These are phyloP conservation scores for Vidua chalybeata DNA, from an alignment of 2,113 vertebrate species.

Conservation along the genomic window DNA sequence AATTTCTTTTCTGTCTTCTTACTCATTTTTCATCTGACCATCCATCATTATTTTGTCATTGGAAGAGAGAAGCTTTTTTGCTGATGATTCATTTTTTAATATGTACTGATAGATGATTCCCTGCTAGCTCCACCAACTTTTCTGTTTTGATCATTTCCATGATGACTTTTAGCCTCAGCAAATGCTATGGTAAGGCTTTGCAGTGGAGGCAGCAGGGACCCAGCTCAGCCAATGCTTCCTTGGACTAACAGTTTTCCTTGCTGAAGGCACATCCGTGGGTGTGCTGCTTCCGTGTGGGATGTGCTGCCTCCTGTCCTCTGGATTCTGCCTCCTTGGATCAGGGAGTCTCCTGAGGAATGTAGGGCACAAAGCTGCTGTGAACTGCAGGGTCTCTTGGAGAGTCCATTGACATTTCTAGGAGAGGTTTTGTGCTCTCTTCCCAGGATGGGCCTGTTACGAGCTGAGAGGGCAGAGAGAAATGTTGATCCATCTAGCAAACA, in stretches of 20 bases:
- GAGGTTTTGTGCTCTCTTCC: not conserved
- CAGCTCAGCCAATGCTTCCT: not conserved
- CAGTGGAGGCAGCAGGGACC: not conserved
- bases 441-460: not conserved
- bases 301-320: not conserved
- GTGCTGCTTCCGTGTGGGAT: rapidly evolving
- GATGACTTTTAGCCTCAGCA: not conserved
- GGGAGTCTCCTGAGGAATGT: not conserved
- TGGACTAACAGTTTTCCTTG: not conserved
- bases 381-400: not conserved
- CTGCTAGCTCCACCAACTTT: not conserved
- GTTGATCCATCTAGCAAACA: not conserved
- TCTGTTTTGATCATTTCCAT: not conserved
- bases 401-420: rapidly evolving
- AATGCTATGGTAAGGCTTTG: not conserved
- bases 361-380: not conserved
- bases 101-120: not conserved
- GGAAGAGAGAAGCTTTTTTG: not conserved
- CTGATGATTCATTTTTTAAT: constrained; percentile 12
- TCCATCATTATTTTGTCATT: not conserved
- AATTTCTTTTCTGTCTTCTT: not conserved
- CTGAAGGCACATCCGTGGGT: rapidly evolving
- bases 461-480: not conserved
- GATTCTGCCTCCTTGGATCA: not conserved
- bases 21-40: not conserved